Conservation (phyloP, 2,888 invertebrate species). For the Nysson spinosus region DNA sequence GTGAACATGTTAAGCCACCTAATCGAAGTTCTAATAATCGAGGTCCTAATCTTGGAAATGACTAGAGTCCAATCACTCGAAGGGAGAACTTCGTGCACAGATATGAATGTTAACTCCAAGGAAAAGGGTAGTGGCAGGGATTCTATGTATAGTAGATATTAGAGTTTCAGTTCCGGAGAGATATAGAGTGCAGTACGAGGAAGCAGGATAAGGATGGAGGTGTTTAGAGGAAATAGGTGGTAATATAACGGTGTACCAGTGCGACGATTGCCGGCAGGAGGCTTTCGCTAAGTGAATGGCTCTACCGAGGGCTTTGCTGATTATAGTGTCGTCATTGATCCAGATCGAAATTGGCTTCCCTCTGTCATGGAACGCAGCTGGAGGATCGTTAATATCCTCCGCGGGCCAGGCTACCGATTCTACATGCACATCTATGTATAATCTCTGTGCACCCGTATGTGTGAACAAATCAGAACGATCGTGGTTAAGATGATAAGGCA, state of each 20-base stretch:
- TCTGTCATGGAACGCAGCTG: slow-evolving; percentile 64
- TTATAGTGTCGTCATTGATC: slow-evolving; percentile 70
- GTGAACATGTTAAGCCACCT: slow-evolving; percentile 35
- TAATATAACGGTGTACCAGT: slow-evolving; percentile 45
- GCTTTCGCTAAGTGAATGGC: slow-evolving; percentile 66
- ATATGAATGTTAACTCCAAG: slow-evolving; percentile 8
- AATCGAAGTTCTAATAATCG: slow-evolving; percentile 57
- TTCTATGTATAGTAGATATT: too few species aligned
- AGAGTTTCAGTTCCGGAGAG: too few species aligned
- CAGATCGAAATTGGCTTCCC: slow-evolving; percentile 68
- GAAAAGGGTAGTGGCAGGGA: background rate
- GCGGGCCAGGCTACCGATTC: slow-evolving; percentile 23
- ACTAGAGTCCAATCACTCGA: slow-evolving; percentile 16
- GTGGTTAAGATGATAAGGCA: too few species aligned
- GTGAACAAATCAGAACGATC: too few species aligned
- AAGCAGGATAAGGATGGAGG: background rate
- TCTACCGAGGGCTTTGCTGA: slow-evolving; percentile 67
- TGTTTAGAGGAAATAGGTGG: slow-evolving; percentile 37
- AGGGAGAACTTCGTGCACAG: too few species aligned
- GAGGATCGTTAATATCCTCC: slow-evolving; percentile 68
- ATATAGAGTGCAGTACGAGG: background rate
- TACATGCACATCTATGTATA: too few species aligned
- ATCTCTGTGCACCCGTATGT: too few species aligned
- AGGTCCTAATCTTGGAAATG: slow-evolving; percentile 43
- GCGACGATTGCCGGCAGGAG: slow-evolving; percentile 52